These are phyloP conservation scores for Sphenopsis melanotis DNA, from an alignment of 2,797 vertebrate genomes.

Conservation along the genomic window DNA sequence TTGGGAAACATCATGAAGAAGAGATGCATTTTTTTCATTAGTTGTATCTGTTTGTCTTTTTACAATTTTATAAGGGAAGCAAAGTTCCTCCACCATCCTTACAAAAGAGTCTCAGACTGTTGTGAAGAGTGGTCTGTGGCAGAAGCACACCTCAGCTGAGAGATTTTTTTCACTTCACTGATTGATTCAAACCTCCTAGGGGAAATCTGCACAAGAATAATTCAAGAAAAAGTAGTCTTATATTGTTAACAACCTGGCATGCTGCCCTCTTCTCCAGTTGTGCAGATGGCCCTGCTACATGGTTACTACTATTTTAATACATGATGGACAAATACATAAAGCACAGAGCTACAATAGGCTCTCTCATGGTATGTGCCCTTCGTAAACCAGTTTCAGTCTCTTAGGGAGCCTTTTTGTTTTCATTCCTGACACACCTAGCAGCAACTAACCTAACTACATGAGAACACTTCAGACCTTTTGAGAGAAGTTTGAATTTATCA, in stretches of 20 bases:
- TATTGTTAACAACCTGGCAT: background rate
- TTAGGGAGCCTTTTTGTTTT: background rate
- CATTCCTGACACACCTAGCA: background rate
- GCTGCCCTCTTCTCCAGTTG: background rate
- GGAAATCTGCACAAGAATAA: background rate
- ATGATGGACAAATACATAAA: background rate
- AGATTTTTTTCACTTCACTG: background rate
- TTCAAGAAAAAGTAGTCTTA: background rate
- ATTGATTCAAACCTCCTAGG: background rate
- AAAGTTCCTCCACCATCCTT: background rate
- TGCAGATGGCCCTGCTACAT: background rate
- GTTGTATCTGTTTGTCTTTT: background rate
- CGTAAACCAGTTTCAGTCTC: background rate
- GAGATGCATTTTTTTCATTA: background rate
- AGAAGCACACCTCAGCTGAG: background rate
- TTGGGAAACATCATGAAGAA: background rate
- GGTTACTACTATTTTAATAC: background rate
- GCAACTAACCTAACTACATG: background rate
- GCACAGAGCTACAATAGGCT: background rate
- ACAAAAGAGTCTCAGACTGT: background rate
- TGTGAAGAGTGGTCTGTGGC: background rate
- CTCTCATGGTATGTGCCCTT: background rate
- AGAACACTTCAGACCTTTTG: background rate
- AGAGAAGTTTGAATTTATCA: background rate
- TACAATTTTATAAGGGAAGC: background rate